These are phyloP conservation scores for Zaprionus nigranus DNA, from an alignment of 1,140 invertebrate genomes.

Conservation along the genomic window DNA sequence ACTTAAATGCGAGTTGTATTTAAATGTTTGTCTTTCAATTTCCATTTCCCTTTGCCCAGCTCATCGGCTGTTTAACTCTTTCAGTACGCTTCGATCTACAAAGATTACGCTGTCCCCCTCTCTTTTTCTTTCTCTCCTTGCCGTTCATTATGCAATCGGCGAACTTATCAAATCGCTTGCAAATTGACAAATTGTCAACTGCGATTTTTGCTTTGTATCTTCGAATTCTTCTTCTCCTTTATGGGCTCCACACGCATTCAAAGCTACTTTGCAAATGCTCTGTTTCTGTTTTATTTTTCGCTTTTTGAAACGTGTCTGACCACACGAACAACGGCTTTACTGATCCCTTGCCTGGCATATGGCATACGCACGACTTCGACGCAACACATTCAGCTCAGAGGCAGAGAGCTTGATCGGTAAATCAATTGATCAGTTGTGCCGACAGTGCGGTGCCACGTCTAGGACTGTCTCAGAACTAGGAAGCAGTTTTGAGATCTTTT, in stretches of 20 bases:
- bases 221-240: background rate
- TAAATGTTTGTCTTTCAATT: conserved; percentile 70
- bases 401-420: conserved; percentile 13
- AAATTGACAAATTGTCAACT: conserved; percentile 20
- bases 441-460: background rate
- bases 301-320: conserved; percentile 37
- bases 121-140: background rate
- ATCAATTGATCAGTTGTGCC: conserved; percentile 18
- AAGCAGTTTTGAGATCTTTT: conserved; percentile 55
- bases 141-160: conserved; percentile 31
- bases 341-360: conserved; percentile 18
- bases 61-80: conserved; percentile 35
- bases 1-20: conserved; percentile 36
- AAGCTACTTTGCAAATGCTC: conserved; percentile 13
- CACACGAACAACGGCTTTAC: conserved; percentile 16
- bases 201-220: conserved; percentile 10
- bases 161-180: conserved; percentile 17
- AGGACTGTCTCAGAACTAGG: conserved; percentile 57
- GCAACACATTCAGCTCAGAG: background rate
- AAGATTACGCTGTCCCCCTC: background rate
- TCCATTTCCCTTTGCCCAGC: conserved; percentile 65
- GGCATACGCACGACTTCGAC: conserved; percentile 2
- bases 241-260: conserved; percentile 30
- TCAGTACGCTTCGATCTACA: conserved; percentile 22
- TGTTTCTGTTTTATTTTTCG: background rate